These are phyloP conservation scores for Drosophila multiciliata DNA, from an alignment of 2,888 invertebrate species.

Conservation along the genomic window DNA sequence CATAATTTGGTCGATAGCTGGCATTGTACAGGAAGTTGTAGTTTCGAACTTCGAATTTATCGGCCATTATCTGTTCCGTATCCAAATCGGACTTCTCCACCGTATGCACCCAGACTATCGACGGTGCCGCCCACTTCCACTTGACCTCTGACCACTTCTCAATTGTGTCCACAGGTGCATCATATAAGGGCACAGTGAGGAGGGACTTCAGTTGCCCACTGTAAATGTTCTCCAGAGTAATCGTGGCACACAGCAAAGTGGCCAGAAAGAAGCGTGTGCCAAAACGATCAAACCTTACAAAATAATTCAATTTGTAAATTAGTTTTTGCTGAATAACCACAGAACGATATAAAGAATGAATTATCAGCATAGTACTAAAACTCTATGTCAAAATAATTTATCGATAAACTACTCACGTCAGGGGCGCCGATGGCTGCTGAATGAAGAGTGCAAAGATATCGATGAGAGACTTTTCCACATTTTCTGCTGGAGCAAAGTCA, in stretches of 20 bases:
- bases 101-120: slow-evolving; percentile 80
- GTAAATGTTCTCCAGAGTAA: slow-evolving; percentile 83
- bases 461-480: slow-evolving; percentile 65
- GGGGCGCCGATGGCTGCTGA: slow-evolving; percentile 81
- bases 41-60: slow-evolving; percentile 78
- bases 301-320: not conserved
- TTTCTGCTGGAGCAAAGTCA: slow-evolving; percentile 45
- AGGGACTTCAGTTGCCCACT: slow-evolving; percentile 83
- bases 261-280: slow-evolving; percentile 80
- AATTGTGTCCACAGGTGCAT: slow-evolving; percentile 79
- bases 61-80: slow-evolving; percentile 74
- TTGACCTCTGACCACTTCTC: slow-evolving; percentile 76
- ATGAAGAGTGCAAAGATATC: slow-evolving; percentile 83
- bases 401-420: slow-evolving; percentile 53
- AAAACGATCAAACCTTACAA: slow-evolving; percentile 68
- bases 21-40: slow-evolving; percentile 79
- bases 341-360: not conserved
- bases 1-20: slow-evolving; percentile 75
- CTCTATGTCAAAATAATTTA: not conserved
- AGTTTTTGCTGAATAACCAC: not conserved
- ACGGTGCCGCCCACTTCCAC: slow-evolving; percentile 84
- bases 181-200: slow-evolving; percentile 81
- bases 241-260: slow-evolving; percentile 78
- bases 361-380: too few species aligned
- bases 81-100: slow-evolving; percentile 75